Percentiles rank a stretch among this genome's conserved stretches.
Conservation (phyloP, 2,888 invertebrate species). For the Tanaodytes sp. region DNA sequence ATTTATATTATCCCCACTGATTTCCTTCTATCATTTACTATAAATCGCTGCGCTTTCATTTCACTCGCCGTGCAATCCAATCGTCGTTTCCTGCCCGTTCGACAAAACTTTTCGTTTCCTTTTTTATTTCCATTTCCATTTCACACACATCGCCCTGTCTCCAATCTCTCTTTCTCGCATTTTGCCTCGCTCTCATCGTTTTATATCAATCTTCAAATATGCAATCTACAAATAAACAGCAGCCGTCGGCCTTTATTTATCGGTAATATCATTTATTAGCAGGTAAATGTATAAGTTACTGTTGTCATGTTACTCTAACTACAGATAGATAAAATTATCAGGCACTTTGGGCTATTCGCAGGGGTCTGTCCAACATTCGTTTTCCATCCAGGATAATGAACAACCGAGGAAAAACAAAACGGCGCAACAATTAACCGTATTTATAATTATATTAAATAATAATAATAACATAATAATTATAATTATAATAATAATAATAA, state of each 20-base stretch:
- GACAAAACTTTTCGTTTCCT: background rate
- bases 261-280: conserved; percentile 66
- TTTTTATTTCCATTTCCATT: too few relatives aligned
- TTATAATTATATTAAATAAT: conserved; percentile 30
- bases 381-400: conserved; percentile 18
- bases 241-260: conserved; percentile 62
- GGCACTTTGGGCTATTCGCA: conserved; percentile 63
- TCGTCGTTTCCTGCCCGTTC: too few relatives aligned
- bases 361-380: conserved; percentile 60
- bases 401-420: conserved; percentile 10
- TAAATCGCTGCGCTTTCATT: conserved; percentile 14
- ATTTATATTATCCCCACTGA: background rate
- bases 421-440: conserved; percentile 31
- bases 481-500: conserved; percentile 26
- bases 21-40: conserved; percentile 12
- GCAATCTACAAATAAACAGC: conserved; percentile 54
- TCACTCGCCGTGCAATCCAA: background rate
- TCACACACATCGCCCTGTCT: too few relatives aligned
- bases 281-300: conserved; percentile 69
- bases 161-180: too few relatives aligned
- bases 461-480: conserved; percentile 20
- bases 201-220: conserved; percentile 48
- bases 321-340: conserved; percentile 68
- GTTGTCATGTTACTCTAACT: conserved; percentile 68
- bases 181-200: background rate